phyloP scores from a whole-genome alignment of 2,797 vertebrate genomes.

The Rhyacichthys aspro region DNA sequence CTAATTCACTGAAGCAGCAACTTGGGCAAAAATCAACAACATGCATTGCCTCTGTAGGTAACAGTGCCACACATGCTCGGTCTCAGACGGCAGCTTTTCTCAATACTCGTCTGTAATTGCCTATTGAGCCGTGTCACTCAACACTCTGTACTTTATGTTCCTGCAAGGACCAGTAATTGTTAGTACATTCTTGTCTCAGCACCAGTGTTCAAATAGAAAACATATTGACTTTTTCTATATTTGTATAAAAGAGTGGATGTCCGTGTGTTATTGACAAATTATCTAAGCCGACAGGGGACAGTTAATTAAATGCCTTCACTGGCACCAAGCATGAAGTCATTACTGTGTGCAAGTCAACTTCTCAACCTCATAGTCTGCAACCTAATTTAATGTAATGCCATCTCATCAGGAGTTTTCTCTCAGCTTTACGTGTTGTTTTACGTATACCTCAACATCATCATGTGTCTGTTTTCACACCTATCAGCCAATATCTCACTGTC shows the following conservation, averaged over 20 bases:
- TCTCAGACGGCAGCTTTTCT: conserved; percentile 28
- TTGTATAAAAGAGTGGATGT: conserved; percentile 18
- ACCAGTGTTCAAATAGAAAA: conserved; percentile 29
- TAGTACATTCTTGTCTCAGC: conserved; percentile 21
- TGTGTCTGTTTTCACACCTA: too few relatives aligned
- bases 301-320: conserved; percentile 72
- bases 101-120: conserved; percentile 50
- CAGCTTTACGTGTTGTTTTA: too few relatives aligned
- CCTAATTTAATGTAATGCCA: too few relatives aligned
- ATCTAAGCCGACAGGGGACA: conserved; percentile 55
- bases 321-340: conserved; percentile 58
- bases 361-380: too few relatives aligned
- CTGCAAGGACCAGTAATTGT: conserved; percentile 36
- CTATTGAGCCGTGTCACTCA: conserved; percentile 56
- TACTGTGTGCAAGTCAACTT: conserved; percentile 53
- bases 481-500: too few relatives aligned
- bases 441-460: too few relatives aligned
- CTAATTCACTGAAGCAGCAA: conserved; percentile 18
- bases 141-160: conserved; percentile 31
- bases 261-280: conserved; percentile 57
- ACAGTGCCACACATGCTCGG: conserved; percentile 5
- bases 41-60: conserved; percentile 7
- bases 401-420: too few relatives aligned
- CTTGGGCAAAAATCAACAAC: conserved; percentile 34
- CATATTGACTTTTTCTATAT: conserved; percentile 45